A percentile compares a stretch with the other conserved stretches of the same genome.
Conservation (phyloP, 2,797 vertebrate species). For the Manis crassicaudata region DNA sequence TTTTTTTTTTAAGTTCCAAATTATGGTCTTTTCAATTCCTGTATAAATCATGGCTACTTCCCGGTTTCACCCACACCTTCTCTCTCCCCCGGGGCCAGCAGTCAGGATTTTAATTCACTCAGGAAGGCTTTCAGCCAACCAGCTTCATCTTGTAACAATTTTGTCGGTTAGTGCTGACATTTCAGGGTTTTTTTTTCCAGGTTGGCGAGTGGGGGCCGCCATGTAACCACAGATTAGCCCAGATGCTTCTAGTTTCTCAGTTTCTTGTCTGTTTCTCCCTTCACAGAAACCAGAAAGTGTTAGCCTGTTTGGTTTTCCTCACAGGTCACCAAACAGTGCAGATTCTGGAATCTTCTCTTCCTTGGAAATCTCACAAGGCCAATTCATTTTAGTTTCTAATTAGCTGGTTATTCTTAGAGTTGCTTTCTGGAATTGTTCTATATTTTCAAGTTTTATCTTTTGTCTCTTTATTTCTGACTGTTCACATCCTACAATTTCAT, state of each 20-base stretch:
- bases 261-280: not conserved
- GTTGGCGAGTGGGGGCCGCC: not conserved
- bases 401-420: not conserved
- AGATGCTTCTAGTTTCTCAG: not conserved
- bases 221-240: not conserved
- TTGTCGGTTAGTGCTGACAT: not conserved
- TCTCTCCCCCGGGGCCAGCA: not conserved
- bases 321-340: not conserved
- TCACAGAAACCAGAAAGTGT: not conserved
- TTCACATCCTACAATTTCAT: not conserved
- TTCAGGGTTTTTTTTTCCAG: not conserved
- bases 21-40: not conserved
- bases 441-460: not conserved
- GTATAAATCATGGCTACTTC: not conserved
- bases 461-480: not conserved
- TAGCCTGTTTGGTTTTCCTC: not conserved
- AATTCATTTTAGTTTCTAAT: not conserved
- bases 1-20: not conserved
- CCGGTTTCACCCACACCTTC: not conserved
- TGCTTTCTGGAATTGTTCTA: not conserved
- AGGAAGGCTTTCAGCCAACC: not conserved
- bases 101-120: not conserved
- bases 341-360: not conserved
- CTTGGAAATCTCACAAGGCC: not conserved
- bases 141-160: not conserved